Evolutionary conservation across 1,140 invertebrate genomes (phyloP).

Genomic region (Scylla paramamosain): DNA sequence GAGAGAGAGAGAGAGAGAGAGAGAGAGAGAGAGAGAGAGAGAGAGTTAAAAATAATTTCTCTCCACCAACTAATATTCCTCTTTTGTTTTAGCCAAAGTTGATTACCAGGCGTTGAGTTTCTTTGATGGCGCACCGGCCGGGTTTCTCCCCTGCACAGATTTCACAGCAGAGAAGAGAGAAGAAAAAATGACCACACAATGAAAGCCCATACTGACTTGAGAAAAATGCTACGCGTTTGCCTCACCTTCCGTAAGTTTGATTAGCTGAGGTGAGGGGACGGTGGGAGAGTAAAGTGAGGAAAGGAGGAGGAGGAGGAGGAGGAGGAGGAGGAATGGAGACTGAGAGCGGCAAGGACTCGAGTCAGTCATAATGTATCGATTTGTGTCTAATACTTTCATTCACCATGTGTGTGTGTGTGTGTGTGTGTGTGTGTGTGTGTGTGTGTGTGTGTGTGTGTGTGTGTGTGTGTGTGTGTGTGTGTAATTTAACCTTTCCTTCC

Average conservation of each 20-base stretch:
- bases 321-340: not conserved
- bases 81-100: conserved; percentile 60
- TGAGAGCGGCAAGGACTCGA: not conserved
- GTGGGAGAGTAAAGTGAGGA: not conserved
- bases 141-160: conserved; percentile 48
- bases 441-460: not conserved
- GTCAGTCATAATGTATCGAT: not conserved
- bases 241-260: conserved; percentile 42
- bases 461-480: not conserved
- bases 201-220: conserved; percentile 47
- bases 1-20: conserved; percentile 52
- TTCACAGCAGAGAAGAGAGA: conserved; percentile 48
- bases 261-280: not conserved
- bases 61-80: conserved; percentile 50
- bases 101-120: conserved; percentile 57
- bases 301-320: not conserved
- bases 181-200: conserved; percentile 55
- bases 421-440: not conserved
- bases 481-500: no score
- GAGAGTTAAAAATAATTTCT: not conserved
- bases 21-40: conserved; percentile 46
- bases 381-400: not conserved
- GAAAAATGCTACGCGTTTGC: conserved; percentile 49
- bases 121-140: conserved; percentile 46
- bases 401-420: not conserved